These are phyloP conservation scores for Patella caerulea DNA, from an alignment of 2,888 invertebrate genomes.

Conservation along the genomic window DNA sequence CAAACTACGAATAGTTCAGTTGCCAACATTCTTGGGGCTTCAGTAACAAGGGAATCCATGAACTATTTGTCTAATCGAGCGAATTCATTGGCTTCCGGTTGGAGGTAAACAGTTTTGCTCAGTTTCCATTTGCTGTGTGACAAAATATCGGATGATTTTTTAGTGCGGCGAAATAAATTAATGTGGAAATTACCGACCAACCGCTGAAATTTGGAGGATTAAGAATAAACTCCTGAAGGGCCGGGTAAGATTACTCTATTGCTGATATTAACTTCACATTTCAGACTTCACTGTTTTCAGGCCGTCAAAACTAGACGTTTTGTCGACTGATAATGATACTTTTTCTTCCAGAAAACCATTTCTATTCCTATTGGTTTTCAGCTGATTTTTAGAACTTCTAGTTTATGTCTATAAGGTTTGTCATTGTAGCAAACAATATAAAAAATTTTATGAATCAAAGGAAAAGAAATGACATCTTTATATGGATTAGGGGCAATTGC, in stretches of 20 bases:
- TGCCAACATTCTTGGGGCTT: not conserved
- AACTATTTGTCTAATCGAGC: conserved; percentile 16
- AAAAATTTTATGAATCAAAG: too few relatives aligned
- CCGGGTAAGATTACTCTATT: conserved; percentile 54
- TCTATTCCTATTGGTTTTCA: too few relatives aligned
- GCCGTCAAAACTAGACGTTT: too few relatives aligned
- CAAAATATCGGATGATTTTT: conserved; percentile 28
- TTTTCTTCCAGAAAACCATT: too few relatives aligned
- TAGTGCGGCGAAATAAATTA: conserved; percentile 13
- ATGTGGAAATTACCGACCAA: conserved; percentile 39
- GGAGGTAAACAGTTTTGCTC: conserved; percentile 26
- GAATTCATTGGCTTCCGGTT: conserved; percentile 32
- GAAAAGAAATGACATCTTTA: too few relatives aligned
- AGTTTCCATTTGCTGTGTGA: conserved; percentile 34
- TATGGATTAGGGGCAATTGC: too few relatives aligned
- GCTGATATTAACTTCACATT: too few relatives aligned
- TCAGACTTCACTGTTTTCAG: too few relatives aligned
- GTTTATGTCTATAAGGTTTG: too few relatives aligned
- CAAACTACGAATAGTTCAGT: not conserved
- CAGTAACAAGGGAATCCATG: not conserved
- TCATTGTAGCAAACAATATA: too few relatives aligned
- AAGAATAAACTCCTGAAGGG: conserved; percentile 68
- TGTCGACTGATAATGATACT: too few relatives aligned
- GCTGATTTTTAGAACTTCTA: too few relatives aligned
- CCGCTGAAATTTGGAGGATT: conserved; percentile 68